Evolutionary conservation across 1,140 invertebrate species (phyloP).

Genomic region (Pollicipes pollicipes): DNA sequence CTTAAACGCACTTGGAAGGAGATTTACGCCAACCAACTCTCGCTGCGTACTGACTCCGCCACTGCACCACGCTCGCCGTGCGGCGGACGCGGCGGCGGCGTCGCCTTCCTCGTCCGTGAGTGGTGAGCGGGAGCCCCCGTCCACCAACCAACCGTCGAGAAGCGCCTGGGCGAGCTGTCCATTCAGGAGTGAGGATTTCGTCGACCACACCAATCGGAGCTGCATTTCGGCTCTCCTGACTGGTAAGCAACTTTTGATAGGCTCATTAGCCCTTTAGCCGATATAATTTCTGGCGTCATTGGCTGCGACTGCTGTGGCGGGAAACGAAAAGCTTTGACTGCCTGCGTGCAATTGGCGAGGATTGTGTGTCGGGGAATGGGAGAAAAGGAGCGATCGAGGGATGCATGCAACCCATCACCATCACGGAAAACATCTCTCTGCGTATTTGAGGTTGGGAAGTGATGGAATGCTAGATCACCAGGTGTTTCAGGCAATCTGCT

Average conservation of each 20-base stretch:
- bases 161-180: not conserved
- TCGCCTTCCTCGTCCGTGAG: slow-evolving; percentile 1
- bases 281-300: slow-evolving; percentile 1
- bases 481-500: too few species aligned
- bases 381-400: too few species aligned
- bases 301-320: not conserved
- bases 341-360: too few species aligned
- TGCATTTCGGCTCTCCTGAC: not conserved
- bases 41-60: not conserved
- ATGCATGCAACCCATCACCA: too few species aligned
- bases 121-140: not conserved
- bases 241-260: slow-evolving; percentile 6
- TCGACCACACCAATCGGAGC: slow-evolving; percentile 3
- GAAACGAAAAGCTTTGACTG: not conserved
- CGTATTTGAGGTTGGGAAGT: too few species aligned
- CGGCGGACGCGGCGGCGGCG: too few species aligned
- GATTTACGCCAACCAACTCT: too few species aligned
- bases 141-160: not conserved
- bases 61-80: not conserved
- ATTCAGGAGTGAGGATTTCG: slow-evolving; percentile 5
- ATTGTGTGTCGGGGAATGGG: too few species aligned
- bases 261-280: slow-evolving; percentile 4
- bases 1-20: too few species aligned
- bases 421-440: too few species aligned
- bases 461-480: too few species aligned